Evolutionary conservation across 2,888 invertebrate genomes (phyloP), one percentile per base, ranked within the genome.

Genomic region (Camponotus fellah): DNA sequence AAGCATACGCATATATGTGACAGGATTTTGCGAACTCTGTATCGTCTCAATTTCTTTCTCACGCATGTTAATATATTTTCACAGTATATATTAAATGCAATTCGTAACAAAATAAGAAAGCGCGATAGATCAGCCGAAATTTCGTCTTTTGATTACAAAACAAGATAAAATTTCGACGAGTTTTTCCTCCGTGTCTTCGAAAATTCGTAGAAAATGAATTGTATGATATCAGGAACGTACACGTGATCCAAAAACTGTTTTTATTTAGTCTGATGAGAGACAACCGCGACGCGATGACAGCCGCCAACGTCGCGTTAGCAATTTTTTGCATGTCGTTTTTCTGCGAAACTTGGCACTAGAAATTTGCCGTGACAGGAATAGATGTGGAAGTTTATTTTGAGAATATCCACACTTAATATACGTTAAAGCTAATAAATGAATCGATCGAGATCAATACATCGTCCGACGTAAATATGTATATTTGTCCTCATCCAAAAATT

Each of bases 271-370:
- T 53, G n/a, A 53, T 14, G 17, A n/a, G 53, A n/a, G 53, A 53
- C 53, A 53, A 53, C 53, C 53, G 53, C 53, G 53, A 53, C 8
- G 53, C 53, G n/a, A 53, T 53, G 53, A 53, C 53, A 53, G 53
- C 53, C 53, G 53, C 53, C 53, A n/a, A 2, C 46, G 46, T 46
- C 46, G 46, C 46, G 5, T 46, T 46, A 14, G 14, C 17, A 49
- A 49, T 53, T 53, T 53, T 53, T 49, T 49, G 17, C 49, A 17
- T n/a, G n/a, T 53, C 53, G 53, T n/a, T n/a, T 53, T 53, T 53
- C 53, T 53, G 53, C 53, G n/a, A n/a, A 53, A 53, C 53, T 53
- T 53, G 53, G n/a, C 53, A n/a, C 53, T 53, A n/a, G 53, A 53
- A 53, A 53, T 53, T 53, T 14, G 8, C 53, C 53, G n/a, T 8